Evolutionary conservation across 2,888 invertebrate species (phyloP), one percentile per base, ranked within the genome.

Genomic region (Linhomoeus sp.): DNA sequence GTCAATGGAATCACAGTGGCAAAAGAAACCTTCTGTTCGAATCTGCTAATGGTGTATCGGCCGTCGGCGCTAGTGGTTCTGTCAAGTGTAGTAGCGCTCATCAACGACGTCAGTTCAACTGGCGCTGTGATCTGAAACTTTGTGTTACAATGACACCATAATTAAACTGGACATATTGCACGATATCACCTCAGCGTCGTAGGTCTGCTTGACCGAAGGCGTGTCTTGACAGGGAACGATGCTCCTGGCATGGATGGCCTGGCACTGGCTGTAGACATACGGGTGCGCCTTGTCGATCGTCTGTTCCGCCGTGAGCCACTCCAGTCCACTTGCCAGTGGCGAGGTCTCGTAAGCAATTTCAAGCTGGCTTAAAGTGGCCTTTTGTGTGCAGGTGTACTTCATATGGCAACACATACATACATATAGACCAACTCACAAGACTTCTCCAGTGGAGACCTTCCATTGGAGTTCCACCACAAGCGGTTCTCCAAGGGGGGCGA

Each of bases 151-250:
- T 37, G 5, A 17, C 17, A n/a, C 5, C 3, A 37, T 12, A 37
- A 37, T 19, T n/a, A n/a, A n/a, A 19, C 7, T 37, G 17, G 17
- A 14, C 17, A 20, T 3, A 22, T 9, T 23, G 5, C 7, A 7
- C 22, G 9, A 26, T 41, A 7, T 20, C 29, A 67, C 65, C 54
- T 63, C 72, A 9, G 82, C 81, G 45, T 75, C 72, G 63, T 85
- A 87, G 0, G 80, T 78, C 54, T 78, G 76, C 69, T 88, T 88
- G 0, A 86, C 80, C 0, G 77, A 75, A 0, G 88, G 87, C 0
- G 84, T 79, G 69, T 88, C 87, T 70, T 87, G 87, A 60, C 86
- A 87, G 0, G 88, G 87, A 2, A 86, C 55, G 54, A 87, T 75
- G 2, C 85, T 82, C 41, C 88, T 75, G 0, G 84, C 83, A 70